Conservation (phyloP, 1,140 invertebrate species). For the Drosophila saltans region DNA sequence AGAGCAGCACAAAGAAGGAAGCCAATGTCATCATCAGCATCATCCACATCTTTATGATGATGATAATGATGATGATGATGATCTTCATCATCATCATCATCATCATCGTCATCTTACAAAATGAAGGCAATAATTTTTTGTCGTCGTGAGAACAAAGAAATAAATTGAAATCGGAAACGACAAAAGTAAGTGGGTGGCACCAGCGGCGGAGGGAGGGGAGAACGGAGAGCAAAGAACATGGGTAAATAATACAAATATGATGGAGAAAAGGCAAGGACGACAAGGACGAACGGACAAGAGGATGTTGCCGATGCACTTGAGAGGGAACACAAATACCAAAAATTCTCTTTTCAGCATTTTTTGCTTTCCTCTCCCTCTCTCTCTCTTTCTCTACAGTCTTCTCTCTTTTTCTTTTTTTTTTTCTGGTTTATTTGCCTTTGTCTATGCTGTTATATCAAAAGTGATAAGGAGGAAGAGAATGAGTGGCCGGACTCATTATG, state of each 20-base stretch:
- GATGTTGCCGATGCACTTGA: slow-evolving; percentile 14
- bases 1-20: slow-evolving; percentile 35
- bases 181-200: slow-evolving; percentile 40
- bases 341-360: background rate
- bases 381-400: background rate
- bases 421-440: slow-evolving; percentile 31
- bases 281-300: slow-evolving; percentile 10
- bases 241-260: slow-evolving; percentile 69
- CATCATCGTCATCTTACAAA: background rate
- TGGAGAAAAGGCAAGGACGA: slow-evolving; percentile 2
- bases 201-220: background rate
- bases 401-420: background rate
- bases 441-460: slow-evolving; percentile 6
- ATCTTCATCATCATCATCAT: background rate
- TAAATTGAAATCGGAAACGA: slow-evolving; percentile 37
- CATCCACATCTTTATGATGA: background rate
- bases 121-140: slow-evolving; percentile 68
- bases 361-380: background rate
- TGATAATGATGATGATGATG: too few relatives aligned
- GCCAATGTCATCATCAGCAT: slow-evolving; percentile 2
- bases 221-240: slow-evolving; percentile 37
- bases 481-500: slow-evolving; percentile 31
- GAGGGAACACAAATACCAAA: background rate
- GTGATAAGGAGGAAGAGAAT: slow-evolving; percentile 6
- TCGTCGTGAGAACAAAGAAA: slow-evolving; percentile 71